A percentile compares a stretch with the other conserved stretches of the same genome.
phyloP scores from a whole-genome alignment of 2,888 invertebrate genomes.

The Drosophila birchii region DNA sequence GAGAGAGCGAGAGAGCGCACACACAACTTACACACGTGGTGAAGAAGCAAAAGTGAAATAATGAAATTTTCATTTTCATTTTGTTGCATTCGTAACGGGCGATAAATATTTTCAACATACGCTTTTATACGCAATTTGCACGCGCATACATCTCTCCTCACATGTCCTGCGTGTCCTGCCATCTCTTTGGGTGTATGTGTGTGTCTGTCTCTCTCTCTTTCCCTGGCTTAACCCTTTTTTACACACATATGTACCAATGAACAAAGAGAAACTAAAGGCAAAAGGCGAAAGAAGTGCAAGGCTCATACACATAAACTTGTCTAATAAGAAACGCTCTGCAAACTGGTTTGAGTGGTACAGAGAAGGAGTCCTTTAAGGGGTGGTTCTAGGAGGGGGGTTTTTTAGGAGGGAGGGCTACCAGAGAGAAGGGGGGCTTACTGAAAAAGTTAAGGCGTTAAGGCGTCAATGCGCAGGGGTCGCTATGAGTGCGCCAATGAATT shows the following conservation, averaged over 20 bases:
- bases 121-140: slow-evolving; percentile 81
- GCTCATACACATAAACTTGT: slow-evolving; percentile 67
- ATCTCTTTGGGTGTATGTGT: background rate
- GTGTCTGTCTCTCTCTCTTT: slow-evolving; percentile 4
- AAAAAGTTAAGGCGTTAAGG: background rate
- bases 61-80: slow-evolving; percentile 82
- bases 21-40: slow-evolving; percentile 12
- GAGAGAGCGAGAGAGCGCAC: slow-evolving; percentile 14
- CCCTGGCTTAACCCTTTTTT: slow-evolving; percentile 58
- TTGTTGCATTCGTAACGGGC: slow-evolving; percentile 83
- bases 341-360: slow-evolving; percentile 50
- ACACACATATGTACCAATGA: slow-evolving; percentile 35
- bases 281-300: slow-evolving; percentile 62
- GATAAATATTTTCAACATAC: slow-evolving; percentile 83
- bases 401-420: too few relatives aligned
- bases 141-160: slow-evolving; percentile 76
- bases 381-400: background rate
- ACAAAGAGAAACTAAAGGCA: slow-evolving; percentile 50
- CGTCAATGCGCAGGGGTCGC: background rate
- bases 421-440: background rate
- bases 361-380: background rate
- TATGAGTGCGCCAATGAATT: slow-evolving; percentile 52
- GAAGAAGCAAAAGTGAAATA: slow-evolving; percentile 63
- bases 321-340: slow-evolving; percentile 68
- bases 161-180: slow-evolving; percentile 35